These are phyloP conservation scores for Phanerotoma sp. DNA, from an alignment of 2,888 invertebrate genomes.

Conservation along the genomic window DNA sequence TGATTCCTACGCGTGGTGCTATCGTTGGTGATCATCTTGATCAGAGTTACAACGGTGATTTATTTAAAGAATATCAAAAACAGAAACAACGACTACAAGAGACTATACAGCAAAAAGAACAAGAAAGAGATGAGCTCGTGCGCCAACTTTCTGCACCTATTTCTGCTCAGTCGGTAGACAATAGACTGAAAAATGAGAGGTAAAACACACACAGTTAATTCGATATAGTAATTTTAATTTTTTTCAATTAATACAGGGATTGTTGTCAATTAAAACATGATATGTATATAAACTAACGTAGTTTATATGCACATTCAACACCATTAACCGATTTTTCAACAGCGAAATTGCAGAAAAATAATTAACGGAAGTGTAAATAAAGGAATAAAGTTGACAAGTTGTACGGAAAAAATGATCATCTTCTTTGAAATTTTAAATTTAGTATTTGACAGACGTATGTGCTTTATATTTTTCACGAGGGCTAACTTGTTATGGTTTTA, in stretches of 20 bases:
- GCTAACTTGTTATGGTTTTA: constrained; percentile 41
- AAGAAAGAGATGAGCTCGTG: constrained; percentile 61
- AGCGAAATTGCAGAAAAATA: not conserved
- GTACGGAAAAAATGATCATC: not conserved
- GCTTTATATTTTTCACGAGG: constrained; percentile 7
- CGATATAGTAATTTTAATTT: too few species aligned
- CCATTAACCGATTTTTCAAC: too few species aligned
- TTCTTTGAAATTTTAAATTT: too few species aligned
- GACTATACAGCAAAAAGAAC: constrained; percentile 60
- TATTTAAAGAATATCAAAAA: constrained; percentile 79
- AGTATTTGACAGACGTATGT: constrained; percentile 4
- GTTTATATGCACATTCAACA: too few species aligned
- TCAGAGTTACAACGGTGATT: constrained; percentile 65
- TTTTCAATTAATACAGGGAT: too few species aligned
- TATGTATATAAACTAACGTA: too few species aligned
- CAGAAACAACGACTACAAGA: constrained; percentile 71
- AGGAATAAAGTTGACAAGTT: too few species aligned
- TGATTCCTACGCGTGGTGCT: constrained; percentile 39
- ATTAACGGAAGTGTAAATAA: not conserved
- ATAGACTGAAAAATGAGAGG: constrained; percentile 59
- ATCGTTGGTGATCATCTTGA: constrained; percentile 56
- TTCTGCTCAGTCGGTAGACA: constrained; percentile 52
- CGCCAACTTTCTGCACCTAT: constrained; percentile 57
- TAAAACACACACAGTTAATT: too few species aligned
- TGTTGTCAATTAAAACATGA: too few species aligned